Conservation (phyloP, 2,113 vertebrate genomes). For the Colaptes auratus region DNA sequence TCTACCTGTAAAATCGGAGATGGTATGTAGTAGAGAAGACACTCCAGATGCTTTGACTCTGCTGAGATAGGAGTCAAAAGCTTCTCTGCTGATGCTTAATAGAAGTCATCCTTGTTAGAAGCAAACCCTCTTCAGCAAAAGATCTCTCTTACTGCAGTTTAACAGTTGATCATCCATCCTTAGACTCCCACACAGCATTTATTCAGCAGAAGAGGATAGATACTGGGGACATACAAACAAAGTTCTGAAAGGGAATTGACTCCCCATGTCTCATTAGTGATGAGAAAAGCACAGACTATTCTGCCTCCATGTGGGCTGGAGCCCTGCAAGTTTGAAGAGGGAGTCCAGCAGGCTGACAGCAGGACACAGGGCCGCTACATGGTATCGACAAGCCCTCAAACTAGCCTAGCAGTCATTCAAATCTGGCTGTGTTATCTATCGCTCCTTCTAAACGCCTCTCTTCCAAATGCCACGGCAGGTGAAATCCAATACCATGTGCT, state of each 20-base stretch:
- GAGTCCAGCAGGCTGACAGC: background rate
- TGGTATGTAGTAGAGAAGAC: background rate
- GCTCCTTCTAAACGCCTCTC: background rate
- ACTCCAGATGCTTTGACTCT: background rate
- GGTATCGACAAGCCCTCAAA: background rate
- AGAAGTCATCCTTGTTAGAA: background rate
- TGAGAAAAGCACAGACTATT: background rate
- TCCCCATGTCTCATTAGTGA: background rate
- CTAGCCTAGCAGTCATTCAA: background rate
- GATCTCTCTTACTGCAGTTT: background rate
- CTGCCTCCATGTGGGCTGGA: background rate
- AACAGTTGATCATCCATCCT: background rate
- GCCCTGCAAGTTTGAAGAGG: background rate
- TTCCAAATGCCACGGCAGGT: background rate
- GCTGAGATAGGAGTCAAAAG: background rate
- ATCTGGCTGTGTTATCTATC: background rate
- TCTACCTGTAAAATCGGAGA: background rate
- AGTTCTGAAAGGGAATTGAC: background rate
- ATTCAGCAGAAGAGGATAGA: background rate
- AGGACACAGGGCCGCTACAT: background rate
- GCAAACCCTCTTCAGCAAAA: background rate
- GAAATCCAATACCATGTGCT: constrained; percentile 14
- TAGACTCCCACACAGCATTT: background rate
- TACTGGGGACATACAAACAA: background rate
- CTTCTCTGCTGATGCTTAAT: background rate